Evolutionary conservation across 2,797 vertebrate species (phyloP).

Genomic region (Spinus pinus): DNA sequence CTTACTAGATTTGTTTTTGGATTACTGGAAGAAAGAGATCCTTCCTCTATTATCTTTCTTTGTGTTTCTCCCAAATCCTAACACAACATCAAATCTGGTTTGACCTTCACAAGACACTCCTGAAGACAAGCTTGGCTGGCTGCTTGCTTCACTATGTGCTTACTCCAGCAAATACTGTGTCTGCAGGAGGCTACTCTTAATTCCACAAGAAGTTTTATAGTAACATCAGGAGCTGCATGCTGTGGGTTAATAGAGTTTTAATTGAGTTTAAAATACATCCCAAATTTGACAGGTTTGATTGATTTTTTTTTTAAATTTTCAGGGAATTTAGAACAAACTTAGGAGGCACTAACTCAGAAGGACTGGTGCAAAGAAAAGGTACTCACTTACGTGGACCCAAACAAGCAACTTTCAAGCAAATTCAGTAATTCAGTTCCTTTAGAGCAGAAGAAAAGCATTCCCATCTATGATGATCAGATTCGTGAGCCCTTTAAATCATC

Average conservation of each 20-base stretch:
- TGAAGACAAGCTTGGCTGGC: not conserved
- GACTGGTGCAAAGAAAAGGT: not conserved
- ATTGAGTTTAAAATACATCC: not conserved
- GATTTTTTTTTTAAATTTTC: not conserved
- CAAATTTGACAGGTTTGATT: not conserved
- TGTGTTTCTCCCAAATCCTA: not conserved
- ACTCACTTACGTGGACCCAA: not conserved
- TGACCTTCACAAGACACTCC: not conserved
- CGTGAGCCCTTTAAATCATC: not conserved
- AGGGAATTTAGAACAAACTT: not conserved
- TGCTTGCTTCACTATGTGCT: not conserved
- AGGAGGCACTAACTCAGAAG: not conserved
- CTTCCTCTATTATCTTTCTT: not conserved
- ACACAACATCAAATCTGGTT: not conserved
- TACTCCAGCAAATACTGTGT: not conserved
- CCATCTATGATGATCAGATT: not conserved
- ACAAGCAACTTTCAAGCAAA: not conserved
- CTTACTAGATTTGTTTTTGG: not conserved
- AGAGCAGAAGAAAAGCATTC: not conserved
- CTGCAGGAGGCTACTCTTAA: not conserved
- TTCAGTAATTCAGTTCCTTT: not conserved
- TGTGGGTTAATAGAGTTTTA: not conserved
- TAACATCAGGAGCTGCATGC: not conserved
- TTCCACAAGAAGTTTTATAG: not conserved
- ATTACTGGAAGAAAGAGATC: not conserved